Evolutionary conservation across 2,888 invertebrate genomes (phyloP).

Genomic region (Dolichomitus sp.): DNA sequence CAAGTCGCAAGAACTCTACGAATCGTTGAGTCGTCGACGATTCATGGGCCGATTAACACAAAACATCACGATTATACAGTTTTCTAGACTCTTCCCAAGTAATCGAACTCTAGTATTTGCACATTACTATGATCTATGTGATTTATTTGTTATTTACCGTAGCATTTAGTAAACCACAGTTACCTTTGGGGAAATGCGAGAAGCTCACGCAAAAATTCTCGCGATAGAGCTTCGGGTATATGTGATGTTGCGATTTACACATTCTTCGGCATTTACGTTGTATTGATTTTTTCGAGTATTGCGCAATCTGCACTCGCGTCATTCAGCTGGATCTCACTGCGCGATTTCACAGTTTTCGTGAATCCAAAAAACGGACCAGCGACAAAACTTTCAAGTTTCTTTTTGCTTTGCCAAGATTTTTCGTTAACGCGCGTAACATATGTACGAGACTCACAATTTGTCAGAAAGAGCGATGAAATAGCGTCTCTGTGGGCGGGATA

Average conservation of each 20-base stretch:
- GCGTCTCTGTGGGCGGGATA: neutral
- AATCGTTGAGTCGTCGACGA: slow-evolving; percentile 16
- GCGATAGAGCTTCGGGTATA: slow-evolving; percentile 19
- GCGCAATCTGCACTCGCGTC: slow-evolving; percentile 46
- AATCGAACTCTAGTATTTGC: slow-evolving; percentile 57
- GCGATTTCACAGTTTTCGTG: slow-evolving; percentile 28
- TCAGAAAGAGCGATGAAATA: neutral
- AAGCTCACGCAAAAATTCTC: neutral
- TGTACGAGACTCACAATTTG: slow-evolving; percentile 12
- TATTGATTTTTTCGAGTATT: slow-evolving; percentile 47
- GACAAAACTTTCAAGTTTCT: slow-evolving; percentile 29
- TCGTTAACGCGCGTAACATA: slow-evolving; percentile 32
- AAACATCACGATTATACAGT: slow-evolving; percentile 28
- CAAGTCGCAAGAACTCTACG: slow-evolving; percentile 13
- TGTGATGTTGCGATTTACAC: slow-evolving; percentile 14
- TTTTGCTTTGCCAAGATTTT: slow-evolving; percentile 29
- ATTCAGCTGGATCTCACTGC: slow-evolving; percentile 39
- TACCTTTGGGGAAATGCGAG: slow-evolving; percentile 55
- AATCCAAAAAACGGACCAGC: slow-evolving; percentile 50
- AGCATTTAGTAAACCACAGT: slow-evolving; percentile 58
- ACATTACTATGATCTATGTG: slow-evolving; percentile 60
- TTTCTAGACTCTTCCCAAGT: slow-evolving; percentile 56
- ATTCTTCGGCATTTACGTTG: slow-evolving; percentile 10
- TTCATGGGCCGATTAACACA: slow-evolving; percentile 1
- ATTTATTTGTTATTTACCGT: slow-evolving; percentile 63